Percentiles rank a stretch among this genome's conserved stretches.
These are phyloP conservation scores for Bombus pascuorum DNA, from an alignment of 1,140 invertebrate species.

Conservation along the genomic window DNA sequence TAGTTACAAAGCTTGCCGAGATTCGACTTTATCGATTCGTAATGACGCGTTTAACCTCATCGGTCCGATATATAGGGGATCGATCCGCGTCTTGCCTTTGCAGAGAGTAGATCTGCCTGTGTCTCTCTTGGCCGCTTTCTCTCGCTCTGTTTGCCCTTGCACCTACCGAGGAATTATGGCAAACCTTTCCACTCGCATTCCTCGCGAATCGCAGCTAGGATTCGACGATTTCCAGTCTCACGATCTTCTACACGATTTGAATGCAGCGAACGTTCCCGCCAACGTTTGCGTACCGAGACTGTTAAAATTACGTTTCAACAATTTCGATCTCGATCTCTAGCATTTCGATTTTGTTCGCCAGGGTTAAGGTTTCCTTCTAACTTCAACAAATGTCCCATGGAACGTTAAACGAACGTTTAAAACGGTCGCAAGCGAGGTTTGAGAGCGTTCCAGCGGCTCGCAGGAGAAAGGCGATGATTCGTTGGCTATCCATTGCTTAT, in stretches of 20 bases:
- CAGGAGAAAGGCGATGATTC: slow-evolving; percentile 76
- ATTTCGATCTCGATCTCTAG: slow-evolving; percentile 22
- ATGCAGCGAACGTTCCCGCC: slow-evolving; percentile 46
- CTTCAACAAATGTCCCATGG: not conserved
- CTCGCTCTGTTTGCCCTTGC: not conserved
- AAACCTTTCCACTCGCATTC: slow-evolving; percentile 52
- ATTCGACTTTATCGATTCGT: slow-evolving; percentile 8
- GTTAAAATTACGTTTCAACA: slow-evolving; percentile 42
- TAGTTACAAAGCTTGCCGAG: not conserved
- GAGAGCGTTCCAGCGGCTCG: not conserved
- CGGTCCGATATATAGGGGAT: not conserved
- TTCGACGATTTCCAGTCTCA: slow-evolving; percentile 62
- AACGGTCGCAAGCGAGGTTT: not conserved
- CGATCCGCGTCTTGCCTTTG: not conserved
- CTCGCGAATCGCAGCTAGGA: slow-evolving; percentile 58
- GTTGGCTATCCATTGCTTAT: slow-evolving; percentile 62
- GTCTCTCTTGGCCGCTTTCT: not conserved
- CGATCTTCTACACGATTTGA: slow-evolving; percentile 60
- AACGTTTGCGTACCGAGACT: slow-evolving; percentile 37
- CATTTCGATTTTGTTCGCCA: not conserved
- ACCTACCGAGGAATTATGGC: slow-evolving; percentile 5
- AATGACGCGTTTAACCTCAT: slow-evolving; percentile 10
- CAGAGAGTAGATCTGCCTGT: not conserved
- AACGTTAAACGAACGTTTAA: too few species aligned
- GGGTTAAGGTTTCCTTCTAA: not conserved